phyloP scores from a whole-genome alignment of 2,888 invertebrate species.

The Abrostola triplasia region DNA sequence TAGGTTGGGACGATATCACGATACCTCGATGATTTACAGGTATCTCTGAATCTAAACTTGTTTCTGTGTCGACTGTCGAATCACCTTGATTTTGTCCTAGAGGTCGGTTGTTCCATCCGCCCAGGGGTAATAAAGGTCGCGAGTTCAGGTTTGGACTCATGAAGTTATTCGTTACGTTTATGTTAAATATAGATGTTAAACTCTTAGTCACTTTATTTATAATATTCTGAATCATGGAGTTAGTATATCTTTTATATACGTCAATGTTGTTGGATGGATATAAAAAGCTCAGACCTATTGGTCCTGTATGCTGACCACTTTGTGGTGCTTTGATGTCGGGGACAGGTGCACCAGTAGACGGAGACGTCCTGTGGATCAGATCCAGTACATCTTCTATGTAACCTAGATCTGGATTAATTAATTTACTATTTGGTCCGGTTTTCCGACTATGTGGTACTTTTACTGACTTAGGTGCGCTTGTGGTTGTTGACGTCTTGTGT shows the following conservation, averaged over 20 bases:
- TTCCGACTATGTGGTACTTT: not conserved
- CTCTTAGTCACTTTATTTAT: not conserved
- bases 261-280: not conserved
- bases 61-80: not conserved
- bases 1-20: not conserved
- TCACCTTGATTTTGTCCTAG: slow-evolving; percentile 2
- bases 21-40: not conserved
- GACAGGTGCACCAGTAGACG: not conserved
- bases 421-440: not conserved
- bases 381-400: not conserved
- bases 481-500: too few species aligned
- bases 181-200: not conserved
- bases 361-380: not conserved
- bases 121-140: slow-evolving; percentile 1
- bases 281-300: not conserved
- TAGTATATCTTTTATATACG: not conserved
- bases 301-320: not conserved
- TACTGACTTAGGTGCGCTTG: not conserved
- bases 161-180: not conserved
- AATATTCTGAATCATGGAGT: not conserved
- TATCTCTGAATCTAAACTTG: not conserved
- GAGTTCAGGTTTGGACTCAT: not conserved
- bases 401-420: not conserved
- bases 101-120: not conserved
- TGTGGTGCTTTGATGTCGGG: not conserved